Base-by-base conservation (phyloP, 2,888 invertebrate genomes). In the Eupithecia insigniata region DNA sequence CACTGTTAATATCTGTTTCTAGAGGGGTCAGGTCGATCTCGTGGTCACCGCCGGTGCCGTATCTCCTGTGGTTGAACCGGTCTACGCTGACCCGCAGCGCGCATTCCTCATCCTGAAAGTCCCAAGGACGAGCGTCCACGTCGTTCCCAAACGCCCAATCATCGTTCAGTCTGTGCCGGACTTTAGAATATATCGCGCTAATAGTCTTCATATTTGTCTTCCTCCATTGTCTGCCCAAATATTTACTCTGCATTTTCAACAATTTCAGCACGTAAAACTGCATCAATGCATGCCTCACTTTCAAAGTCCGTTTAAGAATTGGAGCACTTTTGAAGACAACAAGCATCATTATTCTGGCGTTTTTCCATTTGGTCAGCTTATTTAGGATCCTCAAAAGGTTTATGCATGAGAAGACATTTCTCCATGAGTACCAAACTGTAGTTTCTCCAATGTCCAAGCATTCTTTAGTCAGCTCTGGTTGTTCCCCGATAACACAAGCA, bases 141-240 rank as follows among this genome's bases (percentile, higher is more conserved):
- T 99, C 98, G 94, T 99, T 99, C 69, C 99, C 99, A 94, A 98
- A 99, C 4, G 99, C 99, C 99, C 99, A 99, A 90, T 99, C 99
- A 88, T 99, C 99, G 85, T 99, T 99, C 61, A 99, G 95, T 70
- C 99, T 96, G 93, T 99, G 99, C 36, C 99, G 95, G 3, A 98
- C 98, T 95, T 99, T 99, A 73, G 98, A 97, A 89, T 99, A 99
- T 86, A 99, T 99, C 73, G 99, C 99, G 88, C 99, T 99, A 93
- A 99, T 98, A 0, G 99, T 99, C 90, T 99, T 99, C 99, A 99
- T 99, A 89, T 99, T 99, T 1, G 98, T 98, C 91, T 99, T 99
- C 66, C 99, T 96, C 99, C 99, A 99, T 87, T 99, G 99, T 16
- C 99, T 95, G 0, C 99, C 99, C 82, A 99, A 95, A 93, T 99